Percentiles rank a stretch among this genome's conserved stretches.
These are phyloP conservation scores for Pachydiplax longipennis DNA, from an alignment of 2,888 invertebrate genomes.

Conservation along the genomic window DNA sequence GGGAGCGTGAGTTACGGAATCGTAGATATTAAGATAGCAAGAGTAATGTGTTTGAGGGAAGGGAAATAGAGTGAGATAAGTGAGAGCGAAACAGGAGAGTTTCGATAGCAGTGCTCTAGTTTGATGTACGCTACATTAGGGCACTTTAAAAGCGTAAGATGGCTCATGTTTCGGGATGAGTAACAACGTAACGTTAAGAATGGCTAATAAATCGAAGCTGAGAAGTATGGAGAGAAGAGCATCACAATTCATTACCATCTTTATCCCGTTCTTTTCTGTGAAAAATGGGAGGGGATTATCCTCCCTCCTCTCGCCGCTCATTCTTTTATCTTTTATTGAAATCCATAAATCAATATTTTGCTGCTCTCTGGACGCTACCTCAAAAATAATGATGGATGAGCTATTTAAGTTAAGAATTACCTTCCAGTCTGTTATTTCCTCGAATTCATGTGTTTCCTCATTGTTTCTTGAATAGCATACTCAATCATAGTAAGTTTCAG, in stretches of 20 bases:
- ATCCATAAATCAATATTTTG: not conserved
- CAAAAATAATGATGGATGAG: no score
- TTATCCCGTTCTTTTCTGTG: not conserved
- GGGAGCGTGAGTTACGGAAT: not conserved
- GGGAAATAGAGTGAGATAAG: not conserved
- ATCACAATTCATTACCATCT: not conserved
- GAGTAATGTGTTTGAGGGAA: not conserved
- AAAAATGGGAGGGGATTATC: not conserved
- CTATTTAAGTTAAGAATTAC: no score
- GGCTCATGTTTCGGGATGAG: not conserved
- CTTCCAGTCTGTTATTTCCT: no score
- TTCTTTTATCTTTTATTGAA: not conserved
- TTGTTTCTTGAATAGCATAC: no score
- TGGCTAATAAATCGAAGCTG: not conserved
- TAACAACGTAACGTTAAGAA: not conserved
- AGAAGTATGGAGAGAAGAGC: not conserved
- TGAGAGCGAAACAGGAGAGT: not conserved
- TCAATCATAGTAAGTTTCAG: no score
- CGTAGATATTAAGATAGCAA: not conserved
- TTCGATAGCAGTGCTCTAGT: not conserved
- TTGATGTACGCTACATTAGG: not conserved
- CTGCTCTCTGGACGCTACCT: no score
- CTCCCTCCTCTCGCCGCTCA: not conserved
- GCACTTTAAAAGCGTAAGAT: not conserved
- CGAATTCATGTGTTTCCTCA: no score